phyloP scores from a whole-genome alignment of 2,888 invertebrate genomes.

The Cactoblastis cactorum region DNA sequence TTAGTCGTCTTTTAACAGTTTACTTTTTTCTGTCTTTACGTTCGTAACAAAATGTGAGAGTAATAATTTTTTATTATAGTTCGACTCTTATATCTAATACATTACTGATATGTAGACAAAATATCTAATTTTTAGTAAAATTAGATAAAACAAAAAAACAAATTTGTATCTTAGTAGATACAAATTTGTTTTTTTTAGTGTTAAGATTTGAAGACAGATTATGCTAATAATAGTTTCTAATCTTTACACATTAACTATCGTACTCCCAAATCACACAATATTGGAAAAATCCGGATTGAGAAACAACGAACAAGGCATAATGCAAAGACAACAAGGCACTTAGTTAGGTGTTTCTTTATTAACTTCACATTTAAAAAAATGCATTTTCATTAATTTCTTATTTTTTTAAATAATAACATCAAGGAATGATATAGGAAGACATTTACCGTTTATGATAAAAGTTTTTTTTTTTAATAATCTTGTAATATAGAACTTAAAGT shows the following conservation, averaged over 20 bases:
- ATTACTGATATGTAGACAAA: no score
- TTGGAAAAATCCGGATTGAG: not conserved
- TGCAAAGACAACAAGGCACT: not conserved
- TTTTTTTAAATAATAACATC: not conserved
- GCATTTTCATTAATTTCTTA: not conserved
- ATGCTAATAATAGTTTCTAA: no score
- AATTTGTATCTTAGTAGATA: no score
- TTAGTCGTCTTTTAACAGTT: no score
- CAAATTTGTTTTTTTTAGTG: no score
- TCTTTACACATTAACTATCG: not conserved
- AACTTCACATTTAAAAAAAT: not conserved
- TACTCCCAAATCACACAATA: not conserved
- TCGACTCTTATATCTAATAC: no score
- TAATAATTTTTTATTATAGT: no score
- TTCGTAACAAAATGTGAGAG: no score
- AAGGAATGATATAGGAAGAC: slow-evolving; percentile 15
- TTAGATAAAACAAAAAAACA: no score
- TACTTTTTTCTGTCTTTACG: no score
- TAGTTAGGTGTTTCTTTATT: not conserved
- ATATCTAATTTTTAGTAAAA: no score
- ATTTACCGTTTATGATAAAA: not conserved
- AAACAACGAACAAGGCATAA: not conserved
- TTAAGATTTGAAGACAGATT: no score
- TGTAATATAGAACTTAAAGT: not conserved
- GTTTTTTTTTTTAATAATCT: not conserved